Conservation (phyloP, 2,113 vertebrate genomes). For the Zosterops japonicus region DNA sequence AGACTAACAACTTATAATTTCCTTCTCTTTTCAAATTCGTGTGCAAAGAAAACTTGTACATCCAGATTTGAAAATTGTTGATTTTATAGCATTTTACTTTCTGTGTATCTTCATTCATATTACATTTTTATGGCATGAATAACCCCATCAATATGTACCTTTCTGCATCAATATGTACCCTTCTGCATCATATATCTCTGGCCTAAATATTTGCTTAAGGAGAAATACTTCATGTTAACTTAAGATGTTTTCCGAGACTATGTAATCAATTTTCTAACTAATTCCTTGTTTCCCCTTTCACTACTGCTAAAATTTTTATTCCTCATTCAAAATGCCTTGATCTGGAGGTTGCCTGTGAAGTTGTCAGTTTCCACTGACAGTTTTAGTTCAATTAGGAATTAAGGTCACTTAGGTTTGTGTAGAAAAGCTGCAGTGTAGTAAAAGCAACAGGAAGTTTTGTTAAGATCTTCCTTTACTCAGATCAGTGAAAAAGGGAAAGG, state of each 20-base stretch:
- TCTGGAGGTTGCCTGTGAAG: not conserved
- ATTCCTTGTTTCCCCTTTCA: not conserved
- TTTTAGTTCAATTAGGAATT: not conserved
- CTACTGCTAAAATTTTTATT: not conserved
- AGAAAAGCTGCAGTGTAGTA: not conserved
- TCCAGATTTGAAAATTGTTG: not conserved
- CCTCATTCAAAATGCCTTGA: not conserved
- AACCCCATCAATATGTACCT: not conserved
- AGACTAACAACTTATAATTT: not conserved
- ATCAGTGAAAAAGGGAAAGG: not conserved
- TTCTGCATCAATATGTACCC: not conserved
- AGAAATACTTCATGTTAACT: not conserved
- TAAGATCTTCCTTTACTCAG: not conserved
- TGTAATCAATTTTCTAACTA: not conserved
- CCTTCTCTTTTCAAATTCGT: not conserved
- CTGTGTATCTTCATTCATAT: not conserved
- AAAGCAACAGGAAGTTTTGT: not conserved
- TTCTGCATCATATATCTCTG: not conserved
- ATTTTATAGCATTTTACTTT: not conserved
- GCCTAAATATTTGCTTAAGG: not conserved
- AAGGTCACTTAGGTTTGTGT: not conserved
- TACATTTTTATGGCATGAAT: not conserved
- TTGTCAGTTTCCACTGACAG: not conserved
- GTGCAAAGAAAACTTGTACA: not conserved
- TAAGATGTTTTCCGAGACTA: not conserved